A percentile compares a stretch with the other conserved stretches of the same genome.
phyloP scores from a whole-genome alignment of 2,797 vertebrate genomes.

The Halcyon chelicuti region DNA sequence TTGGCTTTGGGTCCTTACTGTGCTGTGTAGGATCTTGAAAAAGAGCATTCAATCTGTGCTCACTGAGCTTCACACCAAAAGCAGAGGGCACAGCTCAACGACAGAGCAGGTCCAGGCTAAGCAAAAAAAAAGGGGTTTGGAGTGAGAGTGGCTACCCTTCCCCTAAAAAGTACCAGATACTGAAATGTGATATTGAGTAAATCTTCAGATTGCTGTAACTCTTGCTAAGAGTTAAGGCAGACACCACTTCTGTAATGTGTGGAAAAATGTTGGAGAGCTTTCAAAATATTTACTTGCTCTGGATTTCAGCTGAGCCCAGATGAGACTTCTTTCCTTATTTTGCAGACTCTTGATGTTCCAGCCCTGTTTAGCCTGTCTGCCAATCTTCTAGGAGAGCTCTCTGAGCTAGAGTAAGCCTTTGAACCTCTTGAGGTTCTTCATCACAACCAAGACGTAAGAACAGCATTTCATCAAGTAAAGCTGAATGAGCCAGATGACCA shows the following conservation, averaged over 20 bases:
- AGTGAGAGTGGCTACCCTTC: background rate
- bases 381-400: background rate
- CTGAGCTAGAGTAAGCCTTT: background rate
- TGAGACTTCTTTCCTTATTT: background rate
- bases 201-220: conserved; percentile 19
- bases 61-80: background rate
- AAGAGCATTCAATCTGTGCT: background rate
- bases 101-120: background rate
- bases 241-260: background rate
- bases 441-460: background rate
- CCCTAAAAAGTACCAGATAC: background rate
- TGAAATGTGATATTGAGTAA: conserved; percentile 26
- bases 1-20: rapidly evolving
- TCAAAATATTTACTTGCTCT: background rate
- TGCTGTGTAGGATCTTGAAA: background rate
- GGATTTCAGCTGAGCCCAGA: conserved; percentile 10
- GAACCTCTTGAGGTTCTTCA: background rate
- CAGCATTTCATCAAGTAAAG: background rate
- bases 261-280: background rate
- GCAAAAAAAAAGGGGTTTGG: background rate
- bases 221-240: background rate
- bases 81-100: background rate
- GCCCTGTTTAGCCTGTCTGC: background rate
- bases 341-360: background rate
- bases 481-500: background rate